Evolutionary conservation across 2,888 invertebrate species (phyloP), one percentile per base, ranked within the genome.

Genomic region (Strigamia transsilvanica): DNA sequence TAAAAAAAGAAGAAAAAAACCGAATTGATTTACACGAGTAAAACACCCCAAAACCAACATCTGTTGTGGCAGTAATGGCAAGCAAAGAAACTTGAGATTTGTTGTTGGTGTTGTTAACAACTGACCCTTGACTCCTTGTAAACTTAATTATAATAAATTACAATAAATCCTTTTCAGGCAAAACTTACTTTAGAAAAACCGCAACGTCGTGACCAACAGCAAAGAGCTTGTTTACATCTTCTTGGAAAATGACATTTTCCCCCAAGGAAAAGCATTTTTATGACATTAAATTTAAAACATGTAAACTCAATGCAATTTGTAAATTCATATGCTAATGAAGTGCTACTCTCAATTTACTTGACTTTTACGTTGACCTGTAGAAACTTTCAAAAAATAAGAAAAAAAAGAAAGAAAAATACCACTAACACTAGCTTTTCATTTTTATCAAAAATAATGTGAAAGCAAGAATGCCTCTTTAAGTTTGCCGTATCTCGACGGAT

Each of bases 401-500:
- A 27, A 27, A 27, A 27, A 27, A 27, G 3, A 27, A 27, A 27
- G 3, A 27, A 27, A 27, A 56, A 18, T 21, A 18, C 3, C n/a
- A 73, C 32, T 2, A 2, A 15, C 27, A 27, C 73, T 32, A 15
- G 7, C 32, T 66, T 73, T 27, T 73, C 56, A 56, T 18, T 56
- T 56, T 73, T 15, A 73, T 73, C 32, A 73, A 73, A n/a, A 12
- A 9, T 10, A 73, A 73, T 15, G 27, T 27, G 23, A 4, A 32
- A 15, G 13, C 73, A 73, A 4, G 32, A 27, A 18, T 56, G 2
- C 56, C 56, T 9, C 56, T 56, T 56, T 56, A 56, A 56, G 32
- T 73, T 27, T 27, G 32, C 32, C 73, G 32, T 73, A 73, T 73
- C 73, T 15, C 73, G 6, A 73, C n/a, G 73, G 73, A 32, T 73